A percentile compares a stretch with the other conserved stretches of the same genome.
phyloP scores from a whole-genome alignment of 2,797 vertebrate species.

The Ctenochaetus hawaiiensis region DNA sequence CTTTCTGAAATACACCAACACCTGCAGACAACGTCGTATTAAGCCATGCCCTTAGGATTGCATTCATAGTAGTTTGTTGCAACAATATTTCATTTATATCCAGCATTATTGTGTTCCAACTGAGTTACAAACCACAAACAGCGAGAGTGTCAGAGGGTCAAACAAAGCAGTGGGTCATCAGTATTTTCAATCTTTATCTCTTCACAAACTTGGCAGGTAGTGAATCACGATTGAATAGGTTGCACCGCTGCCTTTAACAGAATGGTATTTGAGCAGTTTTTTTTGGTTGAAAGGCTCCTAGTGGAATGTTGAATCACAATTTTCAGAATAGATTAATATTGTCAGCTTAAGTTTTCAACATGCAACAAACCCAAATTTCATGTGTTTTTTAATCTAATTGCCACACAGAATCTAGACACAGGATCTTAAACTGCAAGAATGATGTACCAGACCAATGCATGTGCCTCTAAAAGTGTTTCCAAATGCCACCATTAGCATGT shows the following conservation, averaged over 20 bases:
- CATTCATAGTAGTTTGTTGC: constrained; percentile 1
- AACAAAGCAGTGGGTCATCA: not conserved
- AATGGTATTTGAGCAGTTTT: not conserved
- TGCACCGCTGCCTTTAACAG: not conserved
- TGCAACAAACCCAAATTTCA: not conserved
- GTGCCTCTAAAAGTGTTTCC: not conserved
- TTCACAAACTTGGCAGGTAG: not conserved
- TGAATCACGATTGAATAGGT: not conserved
- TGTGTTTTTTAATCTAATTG: not conserved
- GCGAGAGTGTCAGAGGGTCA: constrained; percentile 5
- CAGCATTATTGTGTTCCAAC: constrained; percentile 5
- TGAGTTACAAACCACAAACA: not conserved
- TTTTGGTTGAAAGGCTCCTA: not conserved
- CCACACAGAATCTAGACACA: not conserved
- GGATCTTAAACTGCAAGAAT: not conserved
- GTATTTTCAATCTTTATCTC: constrained; percentile 1
- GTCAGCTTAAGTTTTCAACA: not conserved
- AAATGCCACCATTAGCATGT: not conserved
- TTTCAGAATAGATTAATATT: not conserved
- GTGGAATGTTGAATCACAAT: not conserved
- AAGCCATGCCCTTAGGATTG: not conserved
- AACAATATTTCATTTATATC: constrained; percentile 14
- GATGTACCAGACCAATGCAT: not conserved
- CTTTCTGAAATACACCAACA: constrained; percentile 22
- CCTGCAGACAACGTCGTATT: constrained; percentile 7